Evolutionary conservation across 2,113 vertebrate genomes (phyloP).

Genomic region (Siphamia tubifer): DNA sequence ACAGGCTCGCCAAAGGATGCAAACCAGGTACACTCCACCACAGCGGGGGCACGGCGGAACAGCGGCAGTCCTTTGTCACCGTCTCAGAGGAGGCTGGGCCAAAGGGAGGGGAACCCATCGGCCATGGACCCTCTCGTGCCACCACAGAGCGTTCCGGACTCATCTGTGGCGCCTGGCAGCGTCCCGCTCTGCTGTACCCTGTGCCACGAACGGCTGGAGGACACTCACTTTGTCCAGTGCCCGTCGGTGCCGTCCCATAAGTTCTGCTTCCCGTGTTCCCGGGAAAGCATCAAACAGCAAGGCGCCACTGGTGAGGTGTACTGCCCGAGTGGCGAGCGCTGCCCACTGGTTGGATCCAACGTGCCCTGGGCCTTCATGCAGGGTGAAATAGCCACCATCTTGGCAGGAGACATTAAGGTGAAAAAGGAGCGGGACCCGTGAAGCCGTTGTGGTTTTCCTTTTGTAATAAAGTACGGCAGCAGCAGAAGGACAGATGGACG

Average conservation of each 20-base stretch:
- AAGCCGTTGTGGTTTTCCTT: constrained; percentile 78
- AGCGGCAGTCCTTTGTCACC: constrained; percentile 95
- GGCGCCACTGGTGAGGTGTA: constrained; percentile 96
- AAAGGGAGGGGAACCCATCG: constrained; percentile 87
- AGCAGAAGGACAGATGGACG: no score
- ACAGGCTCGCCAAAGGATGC: constrained; percentile 93
- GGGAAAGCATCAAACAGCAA: constrained; percentile 98
- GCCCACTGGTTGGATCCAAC: constrained; percentile 95
- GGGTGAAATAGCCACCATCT: constrained; percentile 96
- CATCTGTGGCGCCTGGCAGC: constrained; percentile 92
- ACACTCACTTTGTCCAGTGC: constrained; percentile 98
- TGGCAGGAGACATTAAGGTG: constrained; percentile 97
- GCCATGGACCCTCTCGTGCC: constrained; percentile 90
- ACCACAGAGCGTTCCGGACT: constrained; percentile 94
- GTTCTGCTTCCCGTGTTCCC: constrained; percentile 98
- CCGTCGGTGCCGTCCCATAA: constrained; percentile 97
- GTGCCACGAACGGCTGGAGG: constrained; percentile 95
- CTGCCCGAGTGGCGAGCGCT: constrained; percentile 97
- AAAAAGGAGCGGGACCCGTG: constrained; percentile 98
- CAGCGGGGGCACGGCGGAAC: constrained; percentile 92
- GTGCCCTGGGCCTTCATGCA: constrained; percentile 99
- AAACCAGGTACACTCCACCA: constrained; percentile 94
- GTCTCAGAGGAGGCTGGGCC: constrained; percentile 90
- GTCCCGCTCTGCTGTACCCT: constrained; percentile 96
- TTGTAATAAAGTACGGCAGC: constrained; percentile 80